These are phyloP conservation scores for Diorhabda elongata DNA, from an alignment of 1,140 invertebrate species.

Conservation along the genomic window DNA sequence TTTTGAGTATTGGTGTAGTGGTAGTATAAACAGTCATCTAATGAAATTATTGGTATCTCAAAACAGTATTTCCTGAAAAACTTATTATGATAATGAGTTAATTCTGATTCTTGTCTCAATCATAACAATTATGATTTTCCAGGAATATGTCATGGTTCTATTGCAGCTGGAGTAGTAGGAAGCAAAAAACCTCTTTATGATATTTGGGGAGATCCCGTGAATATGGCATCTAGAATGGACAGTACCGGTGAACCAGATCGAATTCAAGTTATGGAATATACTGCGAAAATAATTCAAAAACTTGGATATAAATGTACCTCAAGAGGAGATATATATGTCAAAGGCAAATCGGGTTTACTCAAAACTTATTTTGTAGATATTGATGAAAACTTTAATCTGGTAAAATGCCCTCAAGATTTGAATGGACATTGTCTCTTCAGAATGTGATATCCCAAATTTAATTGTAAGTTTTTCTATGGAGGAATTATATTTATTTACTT, in stretches of 20 bases:
- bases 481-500: too few relatives aligned
- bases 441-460: too few relatives aligned
- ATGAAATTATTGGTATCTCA: too few relatives aligned
- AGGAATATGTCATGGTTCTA: slow-evolving; percentile 76
- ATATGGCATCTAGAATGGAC: slow-evolving; percentile 92
- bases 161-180: slow-evolving; percentile 88
- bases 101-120: too few relatives aligned
- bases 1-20: too few relatives aligned
- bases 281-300: slow-evolving; percentile 64
- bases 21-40: too few relatives aligned
- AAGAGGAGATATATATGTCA: slow-evolving; percentile 68
- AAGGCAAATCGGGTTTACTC: slow-evolving; percentile 65
- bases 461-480: too few relatives aligned
- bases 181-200: slow-evolving; percentile 85
- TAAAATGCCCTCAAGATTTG: slow-evolving; percentile 10
- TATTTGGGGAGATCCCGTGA: slow-evolving; percentile 93
- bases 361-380: slow-evolving; percentile 70
- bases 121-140: slow-evolving; percentile 23
- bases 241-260: slow-evolving; percentile 69
- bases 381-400: slow-evolving; percentile 57
- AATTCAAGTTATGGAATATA: slow-evolving; percentile 77
- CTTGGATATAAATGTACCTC: slow-evolving; percentile 65
- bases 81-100: too few relatives aligned
- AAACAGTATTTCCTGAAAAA: too few relatives aligned
- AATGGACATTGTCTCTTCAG: too few relatives aligned